Evolutionary conservation across 1,140 invertebrate species (phyloP).

Genomic region (Nautilus pompilius): DNA sequence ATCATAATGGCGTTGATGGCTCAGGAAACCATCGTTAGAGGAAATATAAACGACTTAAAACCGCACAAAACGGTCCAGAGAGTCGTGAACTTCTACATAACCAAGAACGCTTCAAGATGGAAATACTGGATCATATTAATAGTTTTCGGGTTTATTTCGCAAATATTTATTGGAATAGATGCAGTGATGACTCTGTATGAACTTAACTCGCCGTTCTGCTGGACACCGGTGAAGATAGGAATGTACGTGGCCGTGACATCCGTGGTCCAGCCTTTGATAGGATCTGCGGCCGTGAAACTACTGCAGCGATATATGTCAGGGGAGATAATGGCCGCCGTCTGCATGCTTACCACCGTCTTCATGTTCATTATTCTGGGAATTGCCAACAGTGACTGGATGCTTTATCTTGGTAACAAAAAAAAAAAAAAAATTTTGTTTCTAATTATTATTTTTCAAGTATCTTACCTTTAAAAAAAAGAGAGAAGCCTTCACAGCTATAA

Average conservation of each 20-base stretch:
- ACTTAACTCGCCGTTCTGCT: conserved; percentile 11
- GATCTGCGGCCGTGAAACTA: conserved; percentile 3
- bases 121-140: conserved; percentile 6
- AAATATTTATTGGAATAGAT: conserved; percentile 1
- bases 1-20: conserved; percentile 5
- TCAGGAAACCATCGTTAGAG: conserved; percentile 6
- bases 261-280: conserved; percentile 1
- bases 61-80: not conserved
- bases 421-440: too few relatives aligned
- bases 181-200: conserved; percentile 7
- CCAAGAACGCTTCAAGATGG: not conserved
- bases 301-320: conserved; percentile 8
- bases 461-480: too few relatives aligned
- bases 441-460: too few relatives aligned
- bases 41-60: not conserved
- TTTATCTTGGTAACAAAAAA: too few relatives aligned
- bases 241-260: not conserved
- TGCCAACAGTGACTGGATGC: not conserved
- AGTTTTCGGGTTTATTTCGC: not conserved
- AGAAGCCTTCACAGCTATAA: too few relatives aligned
- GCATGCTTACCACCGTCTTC: conserved; percentile 1
- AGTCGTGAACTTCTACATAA: not conserved
- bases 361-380: conserved; percentile 5
- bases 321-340: conserved; percentile 3
- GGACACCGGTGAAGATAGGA: conserved; percentile 13